Base-by-base conservation (phyloP, 2,113 vertebrate genomes). In the Oncorhynchus tshawytscha region DNA sequence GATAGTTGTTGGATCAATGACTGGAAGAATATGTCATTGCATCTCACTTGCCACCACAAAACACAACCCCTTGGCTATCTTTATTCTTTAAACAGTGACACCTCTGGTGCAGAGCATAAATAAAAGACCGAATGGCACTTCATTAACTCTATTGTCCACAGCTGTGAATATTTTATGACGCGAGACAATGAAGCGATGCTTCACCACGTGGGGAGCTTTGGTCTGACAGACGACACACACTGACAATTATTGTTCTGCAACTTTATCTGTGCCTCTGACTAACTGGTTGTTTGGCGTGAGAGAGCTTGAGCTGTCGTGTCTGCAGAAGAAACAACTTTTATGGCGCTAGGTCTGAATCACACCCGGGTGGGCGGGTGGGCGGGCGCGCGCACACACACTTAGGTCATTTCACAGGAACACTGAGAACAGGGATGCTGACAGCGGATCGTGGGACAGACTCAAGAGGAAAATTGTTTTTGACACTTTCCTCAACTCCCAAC, bases 361-460 rank as follows among this genome's bases (percentile, higher is more conserved):
- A 48, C 45, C 24, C 73, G 29, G 4, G 45, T 20, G 60, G 65
- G 24, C 54, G n/a, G 64, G 1, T 11, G n/a, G n/a, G n/a, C n/a
- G n/a, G n/a, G 9, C 27, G 0, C 25, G 3, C 25, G 3, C 25
- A 74, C 12, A 68, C 68, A 18, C 20, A 20, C 15, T 31, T 29
- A 45, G 20, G n/a, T 70, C 39, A 70, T 49, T 70, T 70, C 68
- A 70, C 68, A 70, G 34, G 39, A 49, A 70, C 68, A 70, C 5
- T 39, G 18, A n/a, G n/a, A 48, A 22, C 67, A 70, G 39, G 39
- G 39, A 45, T 11, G 39, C 39, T 45, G 39, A 39, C 7, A 45
- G 39, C 9, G 9, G 39, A 45, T 45, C 9, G 9, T 45, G 9
- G 39, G 39, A 13, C 2, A 34, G 34, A 16, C 67, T 67, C 29